Base-by-base conservation (phyloP, 1,140 invertebrate genomes). In the Drepana arcuata region DNA sequence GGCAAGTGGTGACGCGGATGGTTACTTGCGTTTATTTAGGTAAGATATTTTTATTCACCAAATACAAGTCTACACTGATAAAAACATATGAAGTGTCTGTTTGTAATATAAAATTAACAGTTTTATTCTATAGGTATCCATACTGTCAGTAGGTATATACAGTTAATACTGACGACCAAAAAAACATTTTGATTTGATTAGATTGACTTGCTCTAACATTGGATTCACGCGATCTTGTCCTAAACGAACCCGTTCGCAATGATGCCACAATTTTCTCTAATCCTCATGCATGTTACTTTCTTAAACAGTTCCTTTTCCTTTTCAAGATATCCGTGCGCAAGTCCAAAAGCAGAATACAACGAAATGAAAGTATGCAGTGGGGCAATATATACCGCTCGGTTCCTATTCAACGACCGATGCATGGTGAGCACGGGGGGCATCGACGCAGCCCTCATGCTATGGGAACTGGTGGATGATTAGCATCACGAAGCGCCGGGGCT, bases 401-500 rank as follows among this genome's bases (percentile, higher is more conserved):
- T 95, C 72, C 79, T 95, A 1, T 93, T 89, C 81, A 93, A 94
- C 54, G 94, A 97, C 72, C 88, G 92, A 18, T 92, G 93, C 45
- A 83, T 97, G 9, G 90, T 96, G 6, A 95, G 93, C 1, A 91
- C 94, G 3, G 95, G 95, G 12, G 95, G 95, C n/a, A 91, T 91
- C 51, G 95, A 98, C 69, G 95, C 93, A 30, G 89, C 94, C 24
- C 86, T 98, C 2, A 94, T 98, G 92, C 88, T 97, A 50, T 98
- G 95, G 95, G 92, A 94, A 72, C 81, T 95, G 37, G 89, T 93
- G 47, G 92, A 92, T 66, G 91, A 93, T 71, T 92, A 90, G 80
- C 79, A 77, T 45, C 50, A 39, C 36, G 54, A 39, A 10, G 48
- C 57, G 55, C 62, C 40, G 65, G 59, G 62, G 48, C 61, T 48